Percentiles rank a stretch among this genome's conserved stretches.
Evolutionary conservation across 92 coral and sea anemone genomes (phyloP).

Genomic region (Zoanthus solanderi): DNA sequence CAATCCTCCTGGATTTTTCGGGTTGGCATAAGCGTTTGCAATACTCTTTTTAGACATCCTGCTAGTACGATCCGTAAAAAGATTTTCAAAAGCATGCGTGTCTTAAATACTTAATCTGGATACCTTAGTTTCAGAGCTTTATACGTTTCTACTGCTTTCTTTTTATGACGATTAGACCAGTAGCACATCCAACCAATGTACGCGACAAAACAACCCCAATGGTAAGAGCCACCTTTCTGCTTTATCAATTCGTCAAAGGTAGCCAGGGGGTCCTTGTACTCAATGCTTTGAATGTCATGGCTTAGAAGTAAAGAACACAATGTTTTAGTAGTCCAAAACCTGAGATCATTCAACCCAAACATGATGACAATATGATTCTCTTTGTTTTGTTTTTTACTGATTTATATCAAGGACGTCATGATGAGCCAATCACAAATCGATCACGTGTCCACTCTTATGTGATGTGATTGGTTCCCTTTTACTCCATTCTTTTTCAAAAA

Average conservation of each 20-base stretch:
- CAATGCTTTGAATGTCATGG: neutral
- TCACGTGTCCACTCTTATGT: too few species aligned
- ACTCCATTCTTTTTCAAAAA: too few species aligned
- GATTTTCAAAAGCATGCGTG: neutral
- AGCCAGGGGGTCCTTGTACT: neutral
- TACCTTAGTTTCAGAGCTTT: neutral
- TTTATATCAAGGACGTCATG: too few species aligned
- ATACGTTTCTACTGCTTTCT: neutral
- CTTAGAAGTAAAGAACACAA: neutral
- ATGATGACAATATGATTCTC: neutral
- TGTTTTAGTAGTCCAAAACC: neutral
- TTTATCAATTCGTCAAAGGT: neutral
- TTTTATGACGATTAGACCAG: neutral
- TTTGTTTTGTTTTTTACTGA: too few species aligned
- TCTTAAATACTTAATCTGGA: neutral
- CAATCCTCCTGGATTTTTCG: neutral
- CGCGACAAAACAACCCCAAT: conserved; percentile 2
- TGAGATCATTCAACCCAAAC: neutral
- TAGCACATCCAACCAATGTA: neutral
- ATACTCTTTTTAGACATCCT: neutral
- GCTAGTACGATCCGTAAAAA: neutral
- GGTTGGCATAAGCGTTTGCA: too few species aligned
- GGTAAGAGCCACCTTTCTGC: neutral
- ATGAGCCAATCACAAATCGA: too few species aligned
- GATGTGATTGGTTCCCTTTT: too few species aligned